Evolutionary conservation across 2,797 vertebrate genomes (phyloP), one percentile per base, ranked within the genome.

Genomic region (Dendrocincla tyrannina): DNA sequence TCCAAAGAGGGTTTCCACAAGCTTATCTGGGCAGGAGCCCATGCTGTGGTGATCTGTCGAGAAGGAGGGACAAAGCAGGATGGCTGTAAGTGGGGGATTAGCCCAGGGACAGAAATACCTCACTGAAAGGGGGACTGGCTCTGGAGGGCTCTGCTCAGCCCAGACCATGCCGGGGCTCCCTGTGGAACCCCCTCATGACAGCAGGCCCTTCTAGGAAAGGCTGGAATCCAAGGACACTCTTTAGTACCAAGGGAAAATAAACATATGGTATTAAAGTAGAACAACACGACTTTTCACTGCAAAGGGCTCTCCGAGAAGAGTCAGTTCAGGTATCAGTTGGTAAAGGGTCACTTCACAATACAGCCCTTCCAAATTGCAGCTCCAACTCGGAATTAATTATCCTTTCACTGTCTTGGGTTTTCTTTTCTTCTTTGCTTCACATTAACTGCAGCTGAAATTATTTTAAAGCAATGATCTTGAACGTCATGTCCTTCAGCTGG

Each of bases 391-490:
- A 95, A 96, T 96, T 96, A 95, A 97, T 96, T 95, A 94, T 85
- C 95, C 95, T 92, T 86, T 87, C 83, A 56, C 67, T 79, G 80
- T 91, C 96, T 94, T 91, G 89, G 93, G 94, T 94, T 96, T 96
- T 96, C 94, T 93, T 96, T 96, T 94, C 91, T 96, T 95, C 77
- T 95, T 95, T 96, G 90, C 88, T 74, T 90, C 93, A 91, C 74
- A 91, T 96, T 96, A 97, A 96, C 83, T 37, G 74, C 92, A 75
- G 93, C 89, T 91, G 84, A 94, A 96, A 97, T 97, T 93, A 97
- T 97, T 97, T 95, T 96, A 96, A 96, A 97, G 95, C 96, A 96
- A 96, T 95, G 96, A 91, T 96, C 96, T 96, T 95, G 94, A 97
- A 97, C 74, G 0, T 77, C 77, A 58, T 95, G 96, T 95, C 96